Conservation (phyloP, 2,888 invertebrate genomes). For the Idaea biselata region DNA sequence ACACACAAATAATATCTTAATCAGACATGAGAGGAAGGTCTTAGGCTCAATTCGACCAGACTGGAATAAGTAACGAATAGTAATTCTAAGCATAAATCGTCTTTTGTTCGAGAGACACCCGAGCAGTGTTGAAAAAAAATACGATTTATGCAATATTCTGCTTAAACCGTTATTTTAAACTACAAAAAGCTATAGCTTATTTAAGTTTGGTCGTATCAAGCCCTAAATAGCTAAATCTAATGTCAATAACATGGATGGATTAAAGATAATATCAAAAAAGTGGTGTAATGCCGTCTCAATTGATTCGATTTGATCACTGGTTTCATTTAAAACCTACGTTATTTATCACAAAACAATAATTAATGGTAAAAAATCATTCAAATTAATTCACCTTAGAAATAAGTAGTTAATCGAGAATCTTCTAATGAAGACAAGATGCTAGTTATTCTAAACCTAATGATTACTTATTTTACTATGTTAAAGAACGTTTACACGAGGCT, state of each 20-base stretch:
- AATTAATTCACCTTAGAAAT: neutral
- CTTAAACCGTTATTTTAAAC: too few species aligned
- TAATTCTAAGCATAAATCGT: too few species aligned
- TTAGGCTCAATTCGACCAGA: too few species aligned
- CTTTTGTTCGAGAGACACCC: too few species aligned
- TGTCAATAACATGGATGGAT: conserved; percentile 69
- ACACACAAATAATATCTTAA: neutral
- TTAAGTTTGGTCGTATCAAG: conserved; percentile 8
- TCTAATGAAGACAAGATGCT: conserved; percentile 4
- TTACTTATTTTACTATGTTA: neutral
- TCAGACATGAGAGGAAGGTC: neutral
- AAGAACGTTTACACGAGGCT: neutral
- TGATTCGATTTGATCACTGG: conserved; percentile 65
- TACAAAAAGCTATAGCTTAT: too few species aligned
- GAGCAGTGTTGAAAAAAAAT: too few species aligned
- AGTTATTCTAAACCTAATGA: neutral
- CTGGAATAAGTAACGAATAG: too few species aligned
- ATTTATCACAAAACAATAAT: conserved; percentile 49
- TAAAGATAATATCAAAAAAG: conserved; percentile 52
- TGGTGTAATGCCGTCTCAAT: conserved; percentile 57
- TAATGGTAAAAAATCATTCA: conserved; percentile 7
- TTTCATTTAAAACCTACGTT: conserved; percentile 26
- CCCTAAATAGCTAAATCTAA: conserved; percentile 52
- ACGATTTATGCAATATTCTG: too few species aligned
- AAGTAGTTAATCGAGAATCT: conserved; percentile 11